phyloP scores from a whole-genome alignment of 2,113 vertebrate genomes.

The Myxocyprinus asiaticus region DNA sequence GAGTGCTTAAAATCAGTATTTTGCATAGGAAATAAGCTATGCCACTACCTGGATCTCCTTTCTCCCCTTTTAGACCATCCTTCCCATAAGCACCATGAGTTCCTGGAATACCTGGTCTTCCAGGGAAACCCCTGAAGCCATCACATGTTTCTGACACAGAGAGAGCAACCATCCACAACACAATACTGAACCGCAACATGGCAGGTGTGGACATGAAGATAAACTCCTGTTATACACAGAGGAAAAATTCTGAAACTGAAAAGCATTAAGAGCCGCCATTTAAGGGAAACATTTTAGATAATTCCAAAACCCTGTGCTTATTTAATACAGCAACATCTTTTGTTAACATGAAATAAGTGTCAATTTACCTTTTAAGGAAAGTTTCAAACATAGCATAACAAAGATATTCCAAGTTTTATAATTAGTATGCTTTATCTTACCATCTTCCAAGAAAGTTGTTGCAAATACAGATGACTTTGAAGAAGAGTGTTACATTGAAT shows the following conservation, averaged over 20 bases:
- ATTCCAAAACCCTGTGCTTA: too few species aligned
- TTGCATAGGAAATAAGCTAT: background rate
- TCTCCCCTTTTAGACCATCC: constrained; percentile 73
- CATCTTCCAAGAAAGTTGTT: constrained; percentile 8
- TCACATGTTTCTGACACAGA: constrained; percentile 57
- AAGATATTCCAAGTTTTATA: too few species aligned
- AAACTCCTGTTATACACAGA: constrained; percentile 32
- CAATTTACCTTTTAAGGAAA: too few species aligned
- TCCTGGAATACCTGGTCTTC: constrained; percentile 79
- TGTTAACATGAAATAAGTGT: too few species aligned
- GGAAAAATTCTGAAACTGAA: background rate
- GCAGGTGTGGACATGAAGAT: constrained; percentile 16
- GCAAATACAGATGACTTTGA: background rate
- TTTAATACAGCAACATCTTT: too few species aligned
- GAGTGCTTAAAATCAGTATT: background rate
- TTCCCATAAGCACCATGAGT: constrained; percentile 72
- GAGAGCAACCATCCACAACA: constrained; percentile 48
- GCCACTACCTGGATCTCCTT: constrained; percentile 76
- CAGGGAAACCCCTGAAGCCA: constrained; percentile 61
- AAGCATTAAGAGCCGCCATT: background rate
- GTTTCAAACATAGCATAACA: too few species aligned
- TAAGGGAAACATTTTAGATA: background rate
- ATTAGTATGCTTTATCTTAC: constrained; percentile 3
- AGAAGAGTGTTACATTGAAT: background rate
- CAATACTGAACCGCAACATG: constrained; percentile 49